Base-by-base conservation (phyloP, 53 echinoderm and acorn worm species). In the Paracentrotus lividus region DNA sequence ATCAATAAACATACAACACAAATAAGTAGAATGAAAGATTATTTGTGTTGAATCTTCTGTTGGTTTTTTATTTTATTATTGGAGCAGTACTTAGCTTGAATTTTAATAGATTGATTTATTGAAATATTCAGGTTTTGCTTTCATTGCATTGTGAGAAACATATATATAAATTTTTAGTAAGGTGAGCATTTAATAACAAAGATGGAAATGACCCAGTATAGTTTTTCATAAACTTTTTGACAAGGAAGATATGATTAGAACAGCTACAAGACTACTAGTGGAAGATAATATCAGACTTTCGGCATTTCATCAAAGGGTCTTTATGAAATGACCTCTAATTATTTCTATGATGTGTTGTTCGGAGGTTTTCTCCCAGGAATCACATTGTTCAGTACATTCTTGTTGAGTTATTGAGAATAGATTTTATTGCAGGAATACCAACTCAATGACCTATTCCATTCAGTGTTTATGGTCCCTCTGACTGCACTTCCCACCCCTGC, bases 231-330 rank as follows among this genome's bases (percentile, higher is more conserved):
- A 72, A 36, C 12, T 72, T 0, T 72, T 36, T 36, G 36, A 38
- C 32, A 20, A 66, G 5, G 6, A 20, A 18, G 38, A 36, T 40
- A n/a, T 36, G 38, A 16, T 6, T 21, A 20, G 10, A 38, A 40
- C 6, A 72, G 72, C 72, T 72, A 38, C 40, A 20, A 72, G 40
- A 72, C 18, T 40, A 20, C 36, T 18, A 10, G 15, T 72, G 21
- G 24, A 4, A 85, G 85, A 85, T 85, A 49, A 31, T 12, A 85
- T 85, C 85, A 49, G 49, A 31, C 8, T 85, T 15, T 47, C 85
- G 51, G 85, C 85, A 24, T 49, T 13, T 47, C 47, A 85, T 85
- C 85, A 85, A 85, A 85, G 85, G 27, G 85, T 27, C 47, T 77
- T 42, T 85, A 49, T 85, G 29, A 45, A 51, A 31, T 49, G 51